phyloP scores from a whole-genome alignment of 2,888 invertebrate species.

The Lithophane socia region DNA sequence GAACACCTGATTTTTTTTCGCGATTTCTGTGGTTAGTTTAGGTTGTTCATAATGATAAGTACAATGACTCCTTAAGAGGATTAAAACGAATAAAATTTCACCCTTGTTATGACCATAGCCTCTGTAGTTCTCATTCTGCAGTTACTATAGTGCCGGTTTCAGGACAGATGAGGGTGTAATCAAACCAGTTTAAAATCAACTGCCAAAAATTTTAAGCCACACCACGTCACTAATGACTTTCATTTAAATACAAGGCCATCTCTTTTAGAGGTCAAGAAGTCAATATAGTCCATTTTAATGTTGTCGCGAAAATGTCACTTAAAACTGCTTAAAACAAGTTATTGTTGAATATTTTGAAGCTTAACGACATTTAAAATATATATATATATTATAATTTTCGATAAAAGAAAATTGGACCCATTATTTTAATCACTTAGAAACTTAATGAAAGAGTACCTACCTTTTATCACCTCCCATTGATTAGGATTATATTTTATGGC shows the following conservation, averaged over 20 bases:
- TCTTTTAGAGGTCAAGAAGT: slow-evolving; percentile 41
- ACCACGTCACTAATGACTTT: slow-evolving; percentile 33
- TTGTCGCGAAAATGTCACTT: background rate
- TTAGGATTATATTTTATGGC: background rate
- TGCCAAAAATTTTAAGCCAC: slow-evolving; percentile 15
- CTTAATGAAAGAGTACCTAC: background rate
- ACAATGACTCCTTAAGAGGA: too few relatives aligned
- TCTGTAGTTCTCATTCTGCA: background rate
- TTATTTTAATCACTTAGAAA: background rate
- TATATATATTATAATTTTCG: background rate
- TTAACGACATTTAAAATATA: background rate
- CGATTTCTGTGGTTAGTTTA: too few relatives aligned
- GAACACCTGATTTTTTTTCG: too few relatives aligned
- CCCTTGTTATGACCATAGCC: background rate
- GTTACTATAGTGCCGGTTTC: background rate
- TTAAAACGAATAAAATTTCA: too few relatives aligned
- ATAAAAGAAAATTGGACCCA: background rate
- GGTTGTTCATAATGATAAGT: too few relatives aligned
- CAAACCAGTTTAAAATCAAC: slow-evolving; percentile 34
- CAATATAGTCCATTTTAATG: slow-evolving; percentile 17
- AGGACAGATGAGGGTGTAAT: background rate
- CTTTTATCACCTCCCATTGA: background rate
- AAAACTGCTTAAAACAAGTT: slow-evolving; percentile 11
- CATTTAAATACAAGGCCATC: slow-evolving; percentile 30
- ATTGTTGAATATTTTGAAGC: background rate